phyloP scores from a whole-genome alignment of 2,888 invertebrate species.

The Oligia strigilis region DNA sequence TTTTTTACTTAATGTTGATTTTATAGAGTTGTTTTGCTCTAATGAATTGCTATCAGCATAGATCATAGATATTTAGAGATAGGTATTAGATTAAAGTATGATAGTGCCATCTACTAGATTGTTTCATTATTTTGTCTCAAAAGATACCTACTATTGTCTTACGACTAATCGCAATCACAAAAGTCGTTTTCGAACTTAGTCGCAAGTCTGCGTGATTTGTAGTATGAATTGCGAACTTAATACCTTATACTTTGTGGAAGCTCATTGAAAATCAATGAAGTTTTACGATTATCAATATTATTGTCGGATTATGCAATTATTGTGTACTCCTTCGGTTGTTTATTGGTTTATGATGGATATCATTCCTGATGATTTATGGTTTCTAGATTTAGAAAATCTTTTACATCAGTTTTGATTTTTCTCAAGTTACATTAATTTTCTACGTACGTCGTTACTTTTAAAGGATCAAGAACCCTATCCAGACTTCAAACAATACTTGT shows the following conservation, averaged over 20 bases:
- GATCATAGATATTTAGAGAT: constrained; percentile 3
- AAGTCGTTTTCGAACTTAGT: constrained; percentile 27
- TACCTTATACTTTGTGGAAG: constrained; percentile 69
- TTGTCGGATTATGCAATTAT: constrained; percentile 54
- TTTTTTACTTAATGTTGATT: not conserved
- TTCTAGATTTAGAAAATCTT: not conserved
- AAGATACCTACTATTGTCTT: not conserved
- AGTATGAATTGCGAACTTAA: constrained; percentile 66
- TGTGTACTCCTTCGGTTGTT: constrained; percentile 44
- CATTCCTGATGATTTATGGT: not conserved
- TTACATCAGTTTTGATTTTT: not conserved
- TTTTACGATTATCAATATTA: constrained; percentile 65
- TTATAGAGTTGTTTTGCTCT: not conserved
- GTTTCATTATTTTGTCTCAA: not conserved
- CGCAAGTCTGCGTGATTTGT: constrained; percentile 57
- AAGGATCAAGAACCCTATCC: not conserved
- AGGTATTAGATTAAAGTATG: not conserved
- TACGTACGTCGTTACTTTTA: not conserved
- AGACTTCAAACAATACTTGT: not conserved
- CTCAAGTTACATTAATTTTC: not conserved
- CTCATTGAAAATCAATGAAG: constrained; percentile 78
- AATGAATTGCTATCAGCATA: constrained; percentile 13
- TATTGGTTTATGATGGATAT: constrained; percentile 36
- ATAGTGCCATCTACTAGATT: not conserved
- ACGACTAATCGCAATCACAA: constrained; percentile 38